phyloP scores from a whole-genome alignment of 2,888 invertebrate genomes.

The Lasioglossum lativentre region DNA sequence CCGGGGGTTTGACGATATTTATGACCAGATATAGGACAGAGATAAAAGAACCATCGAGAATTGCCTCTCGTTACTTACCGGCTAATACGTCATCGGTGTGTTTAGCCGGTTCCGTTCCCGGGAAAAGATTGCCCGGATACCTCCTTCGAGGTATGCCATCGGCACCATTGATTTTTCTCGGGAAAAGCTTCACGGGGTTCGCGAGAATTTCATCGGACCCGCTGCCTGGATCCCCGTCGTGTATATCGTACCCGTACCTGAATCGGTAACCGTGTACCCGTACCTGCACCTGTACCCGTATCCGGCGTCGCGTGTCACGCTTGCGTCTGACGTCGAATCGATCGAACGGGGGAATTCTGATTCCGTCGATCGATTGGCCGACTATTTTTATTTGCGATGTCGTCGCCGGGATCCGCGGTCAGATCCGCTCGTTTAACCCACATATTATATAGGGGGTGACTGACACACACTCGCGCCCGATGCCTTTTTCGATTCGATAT shows the following conservation, averaged over 20 bases:
- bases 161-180: constrained; percentile 25
- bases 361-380: constrained; percentile 4
- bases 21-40: constrained; percentile 55
- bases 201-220: constrained; percentile 18
- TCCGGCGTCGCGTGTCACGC: background rate
- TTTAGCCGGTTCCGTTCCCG: constrained; percentile 8
- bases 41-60: constrained; percentile 47
- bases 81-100: constrained; percentile 40
- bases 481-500: background rate
- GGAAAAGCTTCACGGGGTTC: constrained; percentile 12
- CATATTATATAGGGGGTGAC: background rate
- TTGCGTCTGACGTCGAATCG: constrained; percentile 1
- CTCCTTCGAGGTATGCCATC: constrained; percentile 9
- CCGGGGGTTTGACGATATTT: constrained; percentile 61
- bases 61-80: constrained; percentile 53
- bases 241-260: background rate
- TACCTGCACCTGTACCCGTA: background rate
- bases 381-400: constrained; percentile 6
- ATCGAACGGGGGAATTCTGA: background rate
- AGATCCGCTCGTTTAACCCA: background rate
- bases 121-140: constrained; percentile 4
- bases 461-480: background rate
- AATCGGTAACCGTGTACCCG: too few relatives aligned
- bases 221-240: background rate
- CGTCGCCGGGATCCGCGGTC: background rate